phyloP scores from a whole-genome alignment of 2,888 invertebrate genomes.

The Lacanobia oleracea region DNA sequence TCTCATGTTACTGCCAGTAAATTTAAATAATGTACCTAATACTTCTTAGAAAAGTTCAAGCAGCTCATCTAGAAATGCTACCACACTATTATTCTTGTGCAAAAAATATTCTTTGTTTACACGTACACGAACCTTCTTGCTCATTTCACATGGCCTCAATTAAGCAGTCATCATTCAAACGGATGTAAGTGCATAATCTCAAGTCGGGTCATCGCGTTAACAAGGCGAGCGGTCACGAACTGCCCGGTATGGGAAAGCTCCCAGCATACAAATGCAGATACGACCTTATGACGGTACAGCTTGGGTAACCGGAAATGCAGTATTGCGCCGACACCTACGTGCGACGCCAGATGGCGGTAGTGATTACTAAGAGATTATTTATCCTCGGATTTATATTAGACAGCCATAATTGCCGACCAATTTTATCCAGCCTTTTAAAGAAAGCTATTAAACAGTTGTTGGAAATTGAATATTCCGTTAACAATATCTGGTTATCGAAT shows the following conservation, averaged over 20 bases:
- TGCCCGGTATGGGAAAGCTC: constrained; percentile 90
- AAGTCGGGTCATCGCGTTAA: constrained; percentile 87
- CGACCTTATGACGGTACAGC: constrained; percentile 76
- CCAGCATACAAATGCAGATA: constrained; percentile 87
- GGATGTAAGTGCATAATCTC: constrained; percentile 89
- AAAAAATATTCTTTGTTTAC: constrained; percentile 73
- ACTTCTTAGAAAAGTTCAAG: not conserved
- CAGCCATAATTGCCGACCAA: constrained; percentile 46
- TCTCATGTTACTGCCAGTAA: not conserved
- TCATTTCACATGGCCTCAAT: constrained; percentile 82
- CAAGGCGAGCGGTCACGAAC: constrained; percentile 88
- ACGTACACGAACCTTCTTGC: constrained; percentile 70
- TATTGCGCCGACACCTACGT: constrained; percentile 70
- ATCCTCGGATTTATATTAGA: constrained; percentile 38
- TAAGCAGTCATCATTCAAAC: constrained; percentile 88
- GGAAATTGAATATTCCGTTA: constrained; percentile 38
- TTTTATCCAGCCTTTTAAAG: constrained; percentile 18
- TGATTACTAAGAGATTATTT: constrained; percentile 58
- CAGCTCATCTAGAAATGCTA: constrained; percentile 21
- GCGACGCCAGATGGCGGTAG: constrained; percentile 65
- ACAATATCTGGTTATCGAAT: constrained; percentile 67
- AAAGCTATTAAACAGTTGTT: constrained; percentile 39
- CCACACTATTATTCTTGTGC: constrained; percentile 66
- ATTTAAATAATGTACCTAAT: not conserved
- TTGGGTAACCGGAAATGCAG: constrained; percentile 72